phyloP scores from a whole-genome alignment of 2,888 invertebrate genomes.

The Hecatera dysodea region DNA sequence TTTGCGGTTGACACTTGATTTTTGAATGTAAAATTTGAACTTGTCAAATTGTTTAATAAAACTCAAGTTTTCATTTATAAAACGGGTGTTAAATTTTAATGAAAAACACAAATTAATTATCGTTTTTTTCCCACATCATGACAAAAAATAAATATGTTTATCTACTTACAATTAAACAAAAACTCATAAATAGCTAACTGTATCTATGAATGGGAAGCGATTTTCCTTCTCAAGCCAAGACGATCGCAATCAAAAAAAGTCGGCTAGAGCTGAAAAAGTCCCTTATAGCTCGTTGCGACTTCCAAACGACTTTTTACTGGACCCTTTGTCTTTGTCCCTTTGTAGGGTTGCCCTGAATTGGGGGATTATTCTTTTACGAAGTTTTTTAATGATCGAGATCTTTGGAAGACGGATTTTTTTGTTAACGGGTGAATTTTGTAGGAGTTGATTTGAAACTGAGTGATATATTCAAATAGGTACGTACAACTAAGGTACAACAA shows the following conservation, averaged over 20 bases:
- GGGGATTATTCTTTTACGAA: conserved; percentile 42
- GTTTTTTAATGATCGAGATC: conserved; percentile 52
- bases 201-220: conserved; percentile 55
- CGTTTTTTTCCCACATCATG: neutral
- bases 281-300: conserved; percentile 79
- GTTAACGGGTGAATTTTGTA: neutral
- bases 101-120: neutral
- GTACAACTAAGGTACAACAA: too few species aligned
- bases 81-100: too few species aligned
- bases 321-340: conserved; percentile 75
- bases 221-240: conserved; percentile 65
- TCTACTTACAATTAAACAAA: conserved; percentile 6
- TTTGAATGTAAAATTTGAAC: too few species aligned
- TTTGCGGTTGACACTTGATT: too few species aligned
- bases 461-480: too few species aligned
- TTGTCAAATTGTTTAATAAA: too few species aligned
- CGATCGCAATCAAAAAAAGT: conserved; percentile 82
- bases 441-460: neutral
- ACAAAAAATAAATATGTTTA: neutral
- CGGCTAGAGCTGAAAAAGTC: conserved; percentile 77
- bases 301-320: conserved; percentile 79
- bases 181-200: conserved; percentile 45
- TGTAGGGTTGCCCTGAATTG: conserved; percentile 65
- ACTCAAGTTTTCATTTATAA: too few species aligned
- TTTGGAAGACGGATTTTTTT: conserved; percentile 17